Evolutionary conservation across 2,113 vertebrate species (phyloP).

Genomic region (Actinemys pallida): DNA sequence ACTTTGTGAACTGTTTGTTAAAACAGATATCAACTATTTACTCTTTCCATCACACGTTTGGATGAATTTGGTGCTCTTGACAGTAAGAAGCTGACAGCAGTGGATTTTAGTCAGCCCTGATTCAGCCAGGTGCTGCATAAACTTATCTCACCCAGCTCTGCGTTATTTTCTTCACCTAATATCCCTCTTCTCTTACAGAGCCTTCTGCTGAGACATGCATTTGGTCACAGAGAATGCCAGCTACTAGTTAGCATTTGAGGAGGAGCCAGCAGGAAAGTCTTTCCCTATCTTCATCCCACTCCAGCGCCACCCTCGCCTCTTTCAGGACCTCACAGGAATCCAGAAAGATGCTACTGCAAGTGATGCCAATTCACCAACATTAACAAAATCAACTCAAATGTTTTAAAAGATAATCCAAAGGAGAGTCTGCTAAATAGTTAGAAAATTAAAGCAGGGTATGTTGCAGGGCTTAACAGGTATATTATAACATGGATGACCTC

Average conservation of each 20-base stretch:
- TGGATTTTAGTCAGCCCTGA: neutral
- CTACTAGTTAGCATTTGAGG: neutral
- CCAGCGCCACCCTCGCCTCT: neutral
- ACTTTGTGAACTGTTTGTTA: neutral
- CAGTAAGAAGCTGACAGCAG: neutral
- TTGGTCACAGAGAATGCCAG: neutral
- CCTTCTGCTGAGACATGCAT: no score
- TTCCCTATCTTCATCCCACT: neutral
- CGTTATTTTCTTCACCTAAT: neutral
- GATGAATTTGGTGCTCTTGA: neutral
- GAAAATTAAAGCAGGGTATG: rapidly evolving
- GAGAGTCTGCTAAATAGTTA: neutral
- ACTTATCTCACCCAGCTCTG: neutral
- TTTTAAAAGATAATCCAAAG: neutral
- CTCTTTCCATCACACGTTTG: neutral
- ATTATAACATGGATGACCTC: neutral
- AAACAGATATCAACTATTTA: neutral
- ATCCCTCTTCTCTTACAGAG: neutral
- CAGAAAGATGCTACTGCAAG: neutral
- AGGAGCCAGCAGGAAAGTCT: neutral
- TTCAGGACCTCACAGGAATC: neutral
- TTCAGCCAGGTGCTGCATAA: no score
- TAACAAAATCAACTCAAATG: neutral
- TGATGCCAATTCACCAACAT: neutral
- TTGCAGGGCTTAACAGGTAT: neutral